Percentiles rank a stretch among this genome's conserved stretches.
Conservation (phyloP, 2,888 invertebrate genomes). For the Cantharis rufa region DNA sequence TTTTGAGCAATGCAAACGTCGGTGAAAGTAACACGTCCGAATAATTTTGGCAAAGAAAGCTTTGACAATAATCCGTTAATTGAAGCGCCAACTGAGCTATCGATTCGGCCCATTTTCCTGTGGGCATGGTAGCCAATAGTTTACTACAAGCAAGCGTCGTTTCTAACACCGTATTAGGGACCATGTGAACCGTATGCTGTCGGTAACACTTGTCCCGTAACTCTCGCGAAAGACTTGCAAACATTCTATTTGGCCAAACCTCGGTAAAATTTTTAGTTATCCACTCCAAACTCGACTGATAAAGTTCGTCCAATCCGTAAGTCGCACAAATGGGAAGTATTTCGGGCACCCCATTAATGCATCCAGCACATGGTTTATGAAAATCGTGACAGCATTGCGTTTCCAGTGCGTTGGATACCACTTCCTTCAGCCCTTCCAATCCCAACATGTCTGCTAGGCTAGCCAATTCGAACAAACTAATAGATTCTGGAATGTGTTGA, state of each 20-base stretch:
- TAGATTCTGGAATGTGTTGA: conserved; percentile 83
- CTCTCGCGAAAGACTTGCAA: conserved; percentile 82
- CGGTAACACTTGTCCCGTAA: conserved; percentile 82
- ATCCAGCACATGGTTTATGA: conserved; percentile 90
- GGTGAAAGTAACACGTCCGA: conserved; percentile 67
- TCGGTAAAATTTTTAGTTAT: conserved; percentile 82
- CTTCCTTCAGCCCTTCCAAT: conserved; percentile 89
- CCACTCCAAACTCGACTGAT: conserved; percentile 85
- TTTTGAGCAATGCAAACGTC: conserved; percentile 68
- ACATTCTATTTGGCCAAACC: conserved; percentile 90
- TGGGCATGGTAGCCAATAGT: conserved; percentile 74
- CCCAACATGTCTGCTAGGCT: conserved; percentile 89
- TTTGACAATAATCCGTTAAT: conserved; percentile 78
- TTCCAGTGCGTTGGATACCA: conserved; percentile 84
- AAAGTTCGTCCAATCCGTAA: conserved; percentile 85
- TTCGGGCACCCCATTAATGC: conserved; percentile 84
- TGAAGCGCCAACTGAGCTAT: conserved; percentile 78
- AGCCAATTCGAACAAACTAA: conserved; percentile 84
- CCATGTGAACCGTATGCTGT: conserved; percentile 79
- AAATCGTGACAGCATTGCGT: conserved; percentile 88
- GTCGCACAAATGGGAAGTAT: conserved; percentile 84
- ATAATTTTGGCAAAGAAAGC: conserved; percentile 81
- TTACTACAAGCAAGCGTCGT: conserved; percentile 85
- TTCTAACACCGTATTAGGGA: conserved; percentile 79
- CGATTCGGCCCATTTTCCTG: conserved; percentile 78